phyloP scores from a whole-genome alignment of 2,797 vertebrate genomes.

The Sebastes iracundus region DNA sequence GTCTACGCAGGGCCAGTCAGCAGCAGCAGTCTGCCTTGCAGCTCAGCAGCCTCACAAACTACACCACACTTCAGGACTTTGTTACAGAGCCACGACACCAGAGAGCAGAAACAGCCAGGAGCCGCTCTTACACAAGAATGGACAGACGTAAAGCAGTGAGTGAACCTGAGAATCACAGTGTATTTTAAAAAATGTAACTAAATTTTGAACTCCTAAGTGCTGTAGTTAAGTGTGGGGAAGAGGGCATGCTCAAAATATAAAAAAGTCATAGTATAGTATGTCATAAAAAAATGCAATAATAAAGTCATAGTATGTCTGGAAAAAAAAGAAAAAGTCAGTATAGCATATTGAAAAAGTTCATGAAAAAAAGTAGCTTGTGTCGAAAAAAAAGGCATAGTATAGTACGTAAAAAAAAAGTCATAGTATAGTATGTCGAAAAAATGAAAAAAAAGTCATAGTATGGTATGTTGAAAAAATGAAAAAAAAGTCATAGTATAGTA shows the following conservation, averaged over 20 bases:
- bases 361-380: too few relatives aligned
- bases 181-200: background rate
- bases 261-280: background rate
- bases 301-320: too few relatives aligned
- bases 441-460: too few relatives aligned
- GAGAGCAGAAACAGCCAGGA: slow-evolving; percentile 27
- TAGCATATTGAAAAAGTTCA: background rate
- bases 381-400: too few relatives aligned
- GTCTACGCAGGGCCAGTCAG: slow-evolving; percentile 1
- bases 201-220: background rate
- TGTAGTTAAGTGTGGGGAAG: background rate
- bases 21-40: slow-evolving; percentile 14
- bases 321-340: background rate
- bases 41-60: slow-evolving; percentile 28
- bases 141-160: slow-evolving; percentile 66
- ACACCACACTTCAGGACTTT: slow-evolving; percentile 3
- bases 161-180: background rate
- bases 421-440: background rate
- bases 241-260: background rate
- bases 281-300: too few relatives aligned
- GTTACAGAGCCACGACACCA: slow-evolving; percentile 13
- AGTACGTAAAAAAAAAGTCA: too few relatives aligned
- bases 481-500: too few relatives aligned
- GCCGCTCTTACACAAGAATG: slow-evolving; percentile 17
- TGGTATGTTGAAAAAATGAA: background rate